Conservation (phyloP, 1,140 invertebrate genomes). For the Sitophilus oryzae region DNA sequence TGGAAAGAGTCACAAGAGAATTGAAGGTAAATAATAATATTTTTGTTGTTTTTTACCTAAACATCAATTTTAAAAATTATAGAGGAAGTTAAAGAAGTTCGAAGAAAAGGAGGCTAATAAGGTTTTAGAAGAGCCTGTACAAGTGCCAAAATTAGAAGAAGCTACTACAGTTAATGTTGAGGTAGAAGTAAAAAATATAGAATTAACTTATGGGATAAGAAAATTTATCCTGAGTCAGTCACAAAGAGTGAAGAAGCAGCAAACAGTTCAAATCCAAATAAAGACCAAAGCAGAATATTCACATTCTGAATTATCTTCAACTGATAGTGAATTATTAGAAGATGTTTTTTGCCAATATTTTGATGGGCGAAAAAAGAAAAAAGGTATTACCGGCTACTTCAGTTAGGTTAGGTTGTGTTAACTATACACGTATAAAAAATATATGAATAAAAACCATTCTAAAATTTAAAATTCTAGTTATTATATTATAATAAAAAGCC, state of each 20-base stretch:
- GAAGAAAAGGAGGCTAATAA: neutral
- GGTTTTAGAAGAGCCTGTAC: neutral
- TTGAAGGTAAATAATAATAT: conserved; percentile 60
- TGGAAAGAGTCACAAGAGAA: conserved; percentile 90
- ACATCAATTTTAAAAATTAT: conserved; percentile 6
- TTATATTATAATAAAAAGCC: too few species aligned
- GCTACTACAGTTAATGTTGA: neutral
- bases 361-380: too few species aligned
- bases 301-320: conserved; percentile 11
- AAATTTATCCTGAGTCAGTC: neutral
- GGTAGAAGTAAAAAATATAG: neutral
- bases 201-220: neutral
- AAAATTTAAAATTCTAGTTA: too few species aligned
- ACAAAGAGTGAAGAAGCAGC: conserved; percentile 3
- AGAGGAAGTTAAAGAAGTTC: conserved; percentile 27
- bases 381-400: too few species aligned
- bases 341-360: conserved; percentile 21
- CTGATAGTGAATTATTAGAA: conserved; percentile 16
- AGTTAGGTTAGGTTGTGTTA: too few species aligned
- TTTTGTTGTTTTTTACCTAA: conserved; percentile 5
- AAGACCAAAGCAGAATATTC: conserved; percentile 7
- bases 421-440: too few species aligned
- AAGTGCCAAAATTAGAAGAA: neutral
- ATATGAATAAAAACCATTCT: too few species aligned
- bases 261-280: neutral